Evolutionary conservation across 2,797 vertebrate genomes (phyloP), one percentile per base, ranked within the genome.

Genomic region (Oreochromis grahami): DNA sequence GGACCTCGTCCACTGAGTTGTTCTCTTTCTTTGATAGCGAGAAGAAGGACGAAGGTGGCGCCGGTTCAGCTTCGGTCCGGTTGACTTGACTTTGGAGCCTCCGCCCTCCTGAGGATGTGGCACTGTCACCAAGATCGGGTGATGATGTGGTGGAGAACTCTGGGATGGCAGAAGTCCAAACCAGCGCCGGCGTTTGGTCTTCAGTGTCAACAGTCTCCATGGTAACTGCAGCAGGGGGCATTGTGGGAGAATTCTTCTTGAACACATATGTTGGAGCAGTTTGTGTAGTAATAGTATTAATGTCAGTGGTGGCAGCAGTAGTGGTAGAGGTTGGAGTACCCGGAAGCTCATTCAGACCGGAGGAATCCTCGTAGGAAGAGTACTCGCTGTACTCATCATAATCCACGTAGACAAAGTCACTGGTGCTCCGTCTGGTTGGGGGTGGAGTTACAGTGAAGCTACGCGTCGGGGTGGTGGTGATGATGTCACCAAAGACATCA

Each of bases 1-100:
- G 95, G 5, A 97, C 95, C 79, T 94, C 93, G 0, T 98, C 97
- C 51, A 98, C 95, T 0, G 96, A 96, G 14, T 98, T 98, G 82
- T 96, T 96, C 65, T 98, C 97, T 5, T 95, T 97, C 77, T 91
- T 96, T 5, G 48, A 15, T 3, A 0, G 94, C 85, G 78, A 55
- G 17, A 84, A n/a, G 32, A 81, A 79, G 5, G 77, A 11, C 83
- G 96, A 72, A 3, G 34, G 68, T 2, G 32, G 36, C 3, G 52
- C 21, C 2, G 52, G 90, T 92, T 77, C 45, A 3, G 5, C 76
- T 43, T 41, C 34, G 13, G 81, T 48, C 10, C 8, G 34, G 13
- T 24, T 36, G 8, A 11, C 5, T 15, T 43, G 4, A n/a, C 29
- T 84, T 21, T 80, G 79, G 19, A 24, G 51, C 50, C 68, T 86